Base-by-base conservation (phyloP, 1,140 invertebrate genomes). In the Leptinotarsa undecemlineata region DNA sequence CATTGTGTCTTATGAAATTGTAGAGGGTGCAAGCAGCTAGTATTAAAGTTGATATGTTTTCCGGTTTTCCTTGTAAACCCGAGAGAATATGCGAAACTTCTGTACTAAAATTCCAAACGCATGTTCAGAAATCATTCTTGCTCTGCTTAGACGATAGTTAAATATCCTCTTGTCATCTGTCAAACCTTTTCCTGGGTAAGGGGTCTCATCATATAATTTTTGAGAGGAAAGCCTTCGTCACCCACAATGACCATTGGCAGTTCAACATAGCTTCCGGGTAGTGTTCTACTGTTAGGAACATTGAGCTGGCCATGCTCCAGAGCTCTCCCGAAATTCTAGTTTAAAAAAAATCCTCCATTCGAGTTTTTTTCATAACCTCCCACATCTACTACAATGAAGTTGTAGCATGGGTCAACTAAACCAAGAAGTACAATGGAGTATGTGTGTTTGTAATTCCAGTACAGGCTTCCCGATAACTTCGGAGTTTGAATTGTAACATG, bases 171-270 rank as follows among this genome's bases (percentile, higher is more conserved):
- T 77, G 17, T 74, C 64, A 8, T 73, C 63, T 66, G 61, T 74
- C 20, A 83, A 72, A 48, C 80, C 17, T 51, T 61, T 77, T 23
- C 78, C 78, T 62, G 79, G 77, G 75, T 82, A 88, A 64, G 86
- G 85, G 86, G 85, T 74, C 84, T 86, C 78, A 87, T 79, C 71
- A 87, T 69, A 72, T 84, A 77, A 17, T 57, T 68, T 64, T 80
- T 79, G 51, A 88, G 71, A n/a, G 84, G 80, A 78, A 87, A 88
- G 42, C 84, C 85, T 47, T 85, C 85, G 79, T 87, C 86, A 17
- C 80, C 86, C 60, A 86, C 77, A 74, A 87, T 77, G 1, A 78
- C 72, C 69, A 69, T 69, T n/a, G 23, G 21, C 15, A 69, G n/a
- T 15, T 72, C 42, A n/a, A 11, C 33, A 33, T 11, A 2, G 33